Base-by-base conservation (phyloP, 2,888 invertebrate genomes). In the Agrochola litura region DNA sequence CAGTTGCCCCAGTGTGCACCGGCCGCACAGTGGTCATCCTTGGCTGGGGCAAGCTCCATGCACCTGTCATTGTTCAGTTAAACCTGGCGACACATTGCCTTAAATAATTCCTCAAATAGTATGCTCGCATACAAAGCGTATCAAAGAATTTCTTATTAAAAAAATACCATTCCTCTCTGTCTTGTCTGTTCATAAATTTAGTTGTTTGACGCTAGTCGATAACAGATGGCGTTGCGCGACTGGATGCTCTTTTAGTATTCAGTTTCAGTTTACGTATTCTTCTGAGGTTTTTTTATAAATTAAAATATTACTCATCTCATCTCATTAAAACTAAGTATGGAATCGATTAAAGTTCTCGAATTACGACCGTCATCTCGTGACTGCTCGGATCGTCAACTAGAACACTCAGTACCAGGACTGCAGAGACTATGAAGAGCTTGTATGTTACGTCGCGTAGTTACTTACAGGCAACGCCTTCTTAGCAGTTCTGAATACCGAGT, bases 331-430 rank as follows among this genome's bases (percentile, higher is more conserved):
- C 80, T 76, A 82, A 81, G 71, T 73, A 86, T 76, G 67, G 77
- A 86, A 85, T 88, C 86, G 84, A 89, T 89, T 89, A 87, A 88
- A 86, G 85, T 86, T 89, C 83, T 89, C 82, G 83, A 90, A 90
- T 91, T 91, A 89, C 87, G 90, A 88, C 79, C 83, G 89, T 92
- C 93, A 93, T 95, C 93, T 93, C 88, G 92, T 90, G 94, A 92
- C 92, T 92, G 92, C 92, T 93, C 89, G 94, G 94, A 95, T 94
- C 96, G 95, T 96, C 96, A 96, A 96, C 95, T 96, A 95, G 96
- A 96, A 96, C 96, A 96, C 94, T 91, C 85, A 82, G 90, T 95
- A 96, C 96, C 86, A 96, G 95, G 96, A 83, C 77, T 83, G 67
- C 94, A 96, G 91, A 92, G 86, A 63, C 81, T 58, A 60, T 49